Conservation (phyloP, 2,113 vertebrate genomes). For the Gobius niger region DNA sequence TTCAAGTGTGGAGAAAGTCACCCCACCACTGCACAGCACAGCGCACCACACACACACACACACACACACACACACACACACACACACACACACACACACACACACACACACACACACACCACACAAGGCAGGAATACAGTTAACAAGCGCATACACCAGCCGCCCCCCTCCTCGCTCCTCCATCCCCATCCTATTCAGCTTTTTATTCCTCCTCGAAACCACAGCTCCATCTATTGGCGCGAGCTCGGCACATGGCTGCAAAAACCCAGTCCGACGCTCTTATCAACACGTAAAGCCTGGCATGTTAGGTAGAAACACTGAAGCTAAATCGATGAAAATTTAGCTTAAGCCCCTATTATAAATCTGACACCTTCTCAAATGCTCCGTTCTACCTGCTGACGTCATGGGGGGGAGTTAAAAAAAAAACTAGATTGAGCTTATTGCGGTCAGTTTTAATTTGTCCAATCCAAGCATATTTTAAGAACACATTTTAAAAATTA, state of each 20-base stretch:
- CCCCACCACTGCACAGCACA: neutral
- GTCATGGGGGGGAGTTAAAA: too few relatives aligned
- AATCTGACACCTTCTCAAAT: too few relatives aligned
- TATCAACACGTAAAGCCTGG: slow-evolving; percentile 9
- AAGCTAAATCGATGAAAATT: too few relatives aligned
- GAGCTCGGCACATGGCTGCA: slow-evolving; percentile 5
- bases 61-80: neutral
- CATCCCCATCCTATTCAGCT: neutral
- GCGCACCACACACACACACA: neutral
- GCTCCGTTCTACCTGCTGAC: too few relatives aligned
- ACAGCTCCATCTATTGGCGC: slow-evolving; percentile 74
- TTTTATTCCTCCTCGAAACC: slow-evolving; percentile 61
- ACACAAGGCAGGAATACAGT: neutral
- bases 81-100: neutral
- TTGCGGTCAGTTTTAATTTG: slow-evolving; percentile 29
- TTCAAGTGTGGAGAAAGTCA: slow-evolving; percentile 61
- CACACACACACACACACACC: neutral
- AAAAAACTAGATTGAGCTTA: too few relatives aligned
- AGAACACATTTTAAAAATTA: too few relatives aligned
- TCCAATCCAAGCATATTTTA: slow-evolving; percentile 4
- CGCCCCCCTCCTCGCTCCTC: slow-evolving; percentile 10
- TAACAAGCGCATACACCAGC: neutral
- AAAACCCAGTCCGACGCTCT: slow-evolving; percentile 15
- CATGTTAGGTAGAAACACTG: neutral
- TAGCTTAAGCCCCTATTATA: too few relatives aligned